Evolutionary conservation across 1,140 invertebrate genomes (phyloP).

Genomic region (Brachionus calyciflorus): DNA sequence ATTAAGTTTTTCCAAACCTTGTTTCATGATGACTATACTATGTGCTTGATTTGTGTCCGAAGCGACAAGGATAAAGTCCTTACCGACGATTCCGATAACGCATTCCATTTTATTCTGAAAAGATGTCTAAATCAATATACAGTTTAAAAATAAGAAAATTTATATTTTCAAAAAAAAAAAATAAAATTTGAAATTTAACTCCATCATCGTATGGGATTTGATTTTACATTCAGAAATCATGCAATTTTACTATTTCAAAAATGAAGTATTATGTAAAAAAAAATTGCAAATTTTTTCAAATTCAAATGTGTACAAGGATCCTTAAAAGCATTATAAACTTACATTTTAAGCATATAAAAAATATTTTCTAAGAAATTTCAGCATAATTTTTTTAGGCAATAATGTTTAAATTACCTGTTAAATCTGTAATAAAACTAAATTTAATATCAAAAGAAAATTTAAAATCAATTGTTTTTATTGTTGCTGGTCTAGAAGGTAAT

Average conservation of each 20-base stretch:
- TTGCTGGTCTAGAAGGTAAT: constrained; percentile 35
- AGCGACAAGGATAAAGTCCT: constrained; percentile 87
- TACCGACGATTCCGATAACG: constrained; percentile 83
- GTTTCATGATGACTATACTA: constrained; percentile 89
- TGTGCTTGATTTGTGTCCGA: constrained; percentile 78
- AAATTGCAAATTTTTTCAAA: too few species aligned
- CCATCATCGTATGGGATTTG: constrained; percentile 2
- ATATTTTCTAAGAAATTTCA: too few species aligned
- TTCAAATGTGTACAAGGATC: too few species aligned
- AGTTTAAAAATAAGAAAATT: constrained; percentile 20
- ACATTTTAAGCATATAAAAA: too few species aligned
- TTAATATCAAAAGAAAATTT: background rate
- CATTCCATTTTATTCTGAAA: constrained; percentile 67
- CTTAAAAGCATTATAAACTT: too few species aligned
- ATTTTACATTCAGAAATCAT: constrained; percentile 4
- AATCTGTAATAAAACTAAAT: background rate
- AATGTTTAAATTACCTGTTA: constrained; percentile 26
- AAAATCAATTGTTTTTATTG: background rate
- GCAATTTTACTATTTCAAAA: too few species aligned
- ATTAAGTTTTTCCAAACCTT: constrained; percentile 67
- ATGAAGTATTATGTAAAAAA: too few species aligned
- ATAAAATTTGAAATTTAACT: constrained; percentile 37
- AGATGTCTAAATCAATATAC: background rate
- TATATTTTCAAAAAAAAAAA: constrained; percentile 6
- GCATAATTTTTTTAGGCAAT: too few species aligned